Evolutionary conservation across 2,113 vertebrate species (phyloP).

Genomic region (Neopipo cinnamomea): DNA sequence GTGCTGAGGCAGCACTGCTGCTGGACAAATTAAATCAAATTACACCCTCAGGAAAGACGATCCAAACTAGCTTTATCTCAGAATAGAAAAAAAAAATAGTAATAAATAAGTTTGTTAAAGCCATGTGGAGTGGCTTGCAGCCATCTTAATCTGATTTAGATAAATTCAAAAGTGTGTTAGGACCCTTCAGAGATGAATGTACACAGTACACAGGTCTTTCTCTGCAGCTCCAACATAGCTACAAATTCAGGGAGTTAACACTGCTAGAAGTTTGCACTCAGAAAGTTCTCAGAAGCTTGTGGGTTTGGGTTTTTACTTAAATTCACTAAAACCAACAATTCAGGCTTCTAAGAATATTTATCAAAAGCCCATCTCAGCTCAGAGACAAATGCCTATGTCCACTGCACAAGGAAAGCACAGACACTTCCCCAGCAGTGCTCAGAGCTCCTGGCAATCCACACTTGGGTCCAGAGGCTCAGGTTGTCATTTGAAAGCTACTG

Average conservation of each 20-base stretch:
- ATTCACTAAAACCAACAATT: background rate
- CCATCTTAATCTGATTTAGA: background rate
- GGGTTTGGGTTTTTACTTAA: background rate
- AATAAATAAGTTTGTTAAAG: background rate
- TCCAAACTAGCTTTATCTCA: background rate
- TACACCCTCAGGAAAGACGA: background rate
- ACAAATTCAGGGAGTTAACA: background rate
- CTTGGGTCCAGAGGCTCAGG: background rate
- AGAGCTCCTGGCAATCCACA: background rate
- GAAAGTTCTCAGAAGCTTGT: background rate
- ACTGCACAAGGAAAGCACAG: background rate
- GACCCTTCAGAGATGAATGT: background rate
- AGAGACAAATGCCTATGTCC: background rate
- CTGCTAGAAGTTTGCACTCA: background rate
- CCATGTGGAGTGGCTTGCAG: background rate
- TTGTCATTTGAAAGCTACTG: background rate
- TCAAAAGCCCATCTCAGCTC: background rate
- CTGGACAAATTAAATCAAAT: background rate
- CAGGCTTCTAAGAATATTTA: background rate
- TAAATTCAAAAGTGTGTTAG: background rate
- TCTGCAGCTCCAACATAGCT: background rate
- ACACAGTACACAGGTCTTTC: background rate
- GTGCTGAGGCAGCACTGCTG: background rate
- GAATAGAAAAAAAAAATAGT: background rate
- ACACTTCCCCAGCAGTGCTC: background rate